Evolutionary conservation across 2,113 vertebrate species (phyloP).

Genomic region (Oreochromis niloticus): DNA sequence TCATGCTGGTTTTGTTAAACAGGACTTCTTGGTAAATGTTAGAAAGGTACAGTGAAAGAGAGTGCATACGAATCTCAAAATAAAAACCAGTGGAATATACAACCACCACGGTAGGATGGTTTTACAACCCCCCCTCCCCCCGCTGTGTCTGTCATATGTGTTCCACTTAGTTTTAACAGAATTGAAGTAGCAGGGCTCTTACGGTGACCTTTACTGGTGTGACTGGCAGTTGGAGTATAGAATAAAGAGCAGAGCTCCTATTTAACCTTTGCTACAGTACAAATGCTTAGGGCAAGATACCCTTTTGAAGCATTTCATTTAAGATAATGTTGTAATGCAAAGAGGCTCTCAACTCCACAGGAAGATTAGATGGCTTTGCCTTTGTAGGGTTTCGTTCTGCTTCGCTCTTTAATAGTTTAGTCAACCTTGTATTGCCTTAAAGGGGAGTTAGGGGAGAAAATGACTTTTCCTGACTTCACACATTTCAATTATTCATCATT

Average conservation of each 20-base stretch:
- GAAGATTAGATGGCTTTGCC: conserved; percentile 26
- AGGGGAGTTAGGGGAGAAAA: neutral
- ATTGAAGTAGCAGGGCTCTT: neutral
- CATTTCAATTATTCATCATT: conserved; percentile 29
- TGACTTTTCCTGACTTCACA: neutral
- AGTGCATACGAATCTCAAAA: neutral
- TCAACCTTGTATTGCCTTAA: neutral
- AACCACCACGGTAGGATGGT: neutral
- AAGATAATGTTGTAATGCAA: conserved; percentile 36
- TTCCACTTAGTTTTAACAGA: neutral
- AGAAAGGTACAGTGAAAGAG: neutral
- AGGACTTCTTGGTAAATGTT: neutral
- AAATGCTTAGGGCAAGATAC: conserved; percentile 34
- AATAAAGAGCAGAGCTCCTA: conserved; percentile 9
- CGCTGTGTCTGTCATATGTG: neutral
- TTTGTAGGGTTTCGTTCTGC: conserved; percentile 3
- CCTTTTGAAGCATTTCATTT: conserved; percentile 43
- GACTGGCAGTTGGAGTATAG: neutral
- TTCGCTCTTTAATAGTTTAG: neutral
- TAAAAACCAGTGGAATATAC: neutral
- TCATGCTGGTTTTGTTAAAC: neutral
- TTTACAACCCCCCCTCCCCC: neutral
- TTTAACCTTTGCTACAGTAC: conserved; percentile 26
- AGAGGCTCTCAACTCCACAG: conserved; percentile 21
- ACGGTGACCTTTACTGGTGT: conserved; percentile 31